Base-by-base conservation (phyloP, 1,140 invertebrate species). In the Vanessa atalanta region DNA sequence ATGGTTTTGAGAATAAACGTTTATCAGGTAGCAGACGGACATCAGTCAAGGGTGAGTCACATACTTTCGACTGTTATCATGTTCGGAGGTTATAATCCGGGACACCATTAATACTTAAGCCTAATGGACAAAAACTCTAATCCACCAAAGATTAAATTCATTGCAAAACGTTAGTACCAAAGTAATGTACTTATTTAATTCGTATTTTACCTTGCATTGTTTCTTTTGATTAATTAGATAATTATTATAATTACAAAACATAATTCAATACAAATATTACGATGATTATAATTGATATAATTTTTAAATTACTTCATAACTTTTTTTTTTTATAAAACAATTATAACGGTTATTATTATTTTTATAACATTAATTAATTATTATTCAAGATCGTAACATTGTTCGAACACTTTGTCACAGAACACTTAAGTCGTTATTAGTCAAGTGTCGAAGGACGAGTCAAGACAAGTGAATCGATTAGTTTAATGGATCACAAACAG, bases 71-170 rank as follows among this genome's bases (percentile, higher is more conserved):
- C 71, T 79, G 76, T 88, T 90, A 89, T 92, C 51, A 78, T 77
- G 78, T 82, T 79, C 77, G 80, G 81, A 80, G 80, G 83, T 82
- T 82, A 86, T 91, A 92, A 90, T 90, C 88, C 88, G 80, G 85
- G 84, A 79, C 81, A 76, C 89, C 88, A 90, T 92, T 91, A 91
- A 92, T 89, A 91, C 88, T 88, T 87, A 86, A 87, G 81, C 78
- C 81, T 92, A 92, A 92, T 88, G 88, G 90, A 91, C 90, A 91
- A 90, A 92, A 91, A 91, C 83, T 79, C 79, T 89, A 91, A 90
- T 88, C 89, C 85, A 77, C 74, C 65, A 53, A 47, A 31, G 69
- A 68, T 37, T 53, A 70, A 65, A 53, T 67, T 65, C 77, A 83
- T 86, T 81, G 78, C 77, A 77, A 79, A 79, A 80, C 71, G 65